Conservation (phyloP, 1,140 invertebrate genomes). For the Zaprionus nigranus region DNA sequence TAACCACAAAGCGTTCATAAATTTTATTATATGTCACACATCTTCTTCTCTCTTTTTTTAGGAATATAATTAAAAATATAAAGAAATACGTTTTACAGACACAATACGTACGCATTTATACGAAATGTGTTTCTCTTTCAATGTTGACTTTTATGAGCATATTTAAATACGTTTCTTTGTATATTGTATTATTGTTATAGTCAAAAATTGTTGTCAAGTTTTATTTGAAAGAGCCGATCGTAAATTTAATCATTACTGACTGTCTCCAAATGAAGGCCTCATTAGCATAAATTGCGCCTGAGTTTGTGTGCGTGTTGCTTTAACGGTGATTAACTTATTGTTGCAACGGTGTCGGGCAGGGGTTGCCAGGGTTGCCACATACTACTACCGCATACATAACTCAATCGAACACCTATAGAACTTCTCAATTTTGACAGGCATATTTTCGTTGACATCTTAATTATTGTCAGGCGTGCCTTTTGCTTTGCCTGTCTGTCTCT, state of each 20-base stretch:
- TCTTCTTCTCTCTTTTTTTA: constrained; percentile 47
- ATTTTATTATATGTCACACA: constrained; percentile 73
- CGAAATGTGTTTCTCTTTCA: constrained; percentile 33
- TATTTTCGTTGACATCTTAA: constrained; percentile 77
- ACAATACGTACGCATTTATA: constrained; percentile 34
- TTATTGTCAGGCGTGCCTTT: constrained; percentile 64
- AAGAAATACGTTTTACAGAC: constrained; percentile 45
- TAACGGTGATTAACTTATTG: constrained; percentile 41
- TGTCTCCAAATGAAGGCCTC: constrained; percentile 65
- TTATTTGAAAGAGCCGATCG: constrained; percentile 43
- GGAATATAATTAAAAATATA: constrained; percentile 74
- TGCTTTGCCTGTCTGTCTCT: constrained; percentile 34
- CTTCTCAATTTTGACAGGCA: constrained; percentile 58
- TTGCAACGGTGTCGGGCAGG: background rate
- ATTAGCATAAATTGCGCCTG: constrained; percentile 61
- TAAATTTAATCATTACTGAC: constrained; percentile 69
- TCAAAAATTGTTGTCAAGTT: constrained; percentile 46
- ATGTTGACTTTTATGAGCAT: constrained; percentile 38
- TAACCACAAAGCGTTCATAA: constrained; percentile 73
- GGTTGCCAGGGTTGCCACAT: background rate
- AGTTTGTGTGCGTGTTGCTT: constrained; percentile 14
- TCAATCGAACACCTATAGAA: constrained; percentile 64
- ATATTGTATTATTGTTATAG: constrained; percentile 16
- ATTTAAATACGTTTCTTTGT: constrained; percentile 36
- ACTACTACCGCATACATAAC: constrained; percentile 38